Base-by-base conservation (phyloP, 35 echinoderm and acorn worm species). In the Chiridota heheva region DNA sequence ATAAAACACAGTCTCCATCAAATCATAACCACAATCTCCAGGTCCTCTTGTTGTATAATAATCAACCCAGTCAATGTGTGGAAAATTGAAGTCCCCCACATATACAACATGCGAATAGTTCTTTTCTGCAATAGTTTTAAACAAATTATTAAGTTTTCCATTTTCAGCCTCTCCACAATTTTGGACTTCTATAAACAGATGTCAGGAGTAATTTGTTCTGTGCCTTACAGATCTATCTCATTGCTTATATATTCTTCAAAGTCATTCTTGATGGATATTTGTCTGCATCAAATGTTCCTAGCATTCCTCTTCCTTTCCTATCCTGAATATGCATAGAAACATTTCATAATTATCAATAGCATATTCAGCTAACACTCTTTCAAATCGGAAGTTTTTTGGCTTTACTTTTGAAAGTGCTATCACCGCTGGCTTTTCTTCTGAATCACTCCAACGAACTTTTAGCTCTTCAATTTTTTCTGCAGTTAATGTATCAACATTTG, bases 311-410 rank as follows among this genome's bases (percentile, higher is more conserved):
- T 7, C 63, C 63, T 30, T 28, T 28, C 32, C 63, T 67, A 4
- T 67, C 63, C 63, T 67, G n/a, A 31, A 67, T 67, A 31, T 67
- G 4, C 32, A 18, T 17, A 67, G 27, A 3, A 67, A n/a, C n/a
- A 30, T 35, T 2, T 35, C 17, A 67, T 32, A 67, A 36, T 67
- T 18, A 0, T 67, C 27, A 31, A 67, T 24, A 18, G 30, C 37
- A 66, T 66, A 66, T 28, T 66, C 62, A 13, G 29, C 62, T 15
- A 66, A 35, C 1, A 33, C 1, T 36, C 33, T 66, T 29, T 66
- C 62, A 66, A 7, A 66, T 66, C 62, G 30, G 62, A 66, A 66
- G 4, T 66, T 22, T 29, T 66, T 66, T 7, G 33, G 55, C 55
- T 58, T 58, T 58, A 58, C 55, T 58, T 58, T 27, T 22, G 29